Conservation (phyloP, 1,140 invertebrate species). For the Drosophila mojavensis region DNA sequence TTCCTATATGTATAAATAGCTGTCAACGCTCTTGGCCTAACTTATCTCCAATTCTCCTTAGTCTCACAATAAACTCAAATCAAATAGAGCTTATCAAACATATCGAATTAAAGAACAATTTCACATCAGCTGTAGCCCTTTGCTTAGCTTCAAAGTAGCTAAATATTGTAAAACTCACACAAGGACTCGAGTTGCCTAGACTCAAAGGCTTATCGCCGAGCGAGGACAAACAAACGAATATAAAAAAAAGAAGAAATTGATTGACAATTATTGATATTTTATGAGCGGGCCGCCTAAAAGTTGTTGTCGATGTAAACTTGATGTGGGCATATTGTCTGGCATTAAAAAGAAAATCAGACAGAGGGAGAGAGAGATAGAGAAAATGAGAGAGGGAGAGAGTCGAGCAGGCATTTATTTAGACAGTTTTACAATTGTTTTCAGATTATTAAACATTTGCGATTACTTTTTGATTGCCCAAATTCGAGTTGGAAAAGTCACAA, state of each 20-base stretch:
- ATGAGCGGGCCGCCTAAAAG: slow-evolving; percentile 48
- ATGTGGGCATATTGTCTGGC: slow-evolving; percentile 38
- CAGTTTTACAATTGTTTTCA: slow-evolving; percentile 23
- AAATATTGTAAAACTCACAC: slow-evolving; percentile 15
- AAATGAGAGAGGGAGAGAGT: background rate
- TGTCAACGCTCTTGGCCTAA: too few relatives aligned
- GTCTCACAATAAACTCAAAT: background rate
- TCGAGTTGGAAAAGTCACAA: background rate
- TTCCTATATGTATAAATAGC: too few relatives aligned
- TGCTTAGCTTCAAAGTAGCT: slow-evolving; percentile 1
- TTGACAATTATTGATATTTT: slow-evolving; percentile 73
- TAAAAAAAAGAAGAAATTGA: slow-evolving; percentile 33
- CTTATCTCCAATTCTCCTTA: too few relatives aligned
- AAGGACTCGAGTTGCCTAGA: background rate
- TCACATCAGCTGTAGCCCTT: background rate
- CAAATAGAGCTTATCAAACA: background rate
- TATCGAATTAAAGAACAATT: slow-evolving; percentile 15
- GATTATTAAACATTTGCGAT: slow-evolving; percentile 19
- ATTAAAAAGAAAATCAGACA: slow-evolving; percentile 10
- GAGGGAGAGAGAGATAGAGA: background rate
- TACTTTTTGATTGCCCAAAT: slow-evolving; percentile 16
- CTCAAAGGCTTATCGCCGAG: slow-evolving; percentile 21
- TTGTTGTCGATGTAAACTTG: slow-evolving; percentile 49
- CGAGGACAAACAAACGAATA: slow-evolving; percentile 12
- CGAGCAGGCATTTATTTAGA: slow-evolving; percentile 2